Evolutionary conservation across 2,888 invertebrate genomes (phyloP).

Genomic region (Diarsia dahlii): DNA sequence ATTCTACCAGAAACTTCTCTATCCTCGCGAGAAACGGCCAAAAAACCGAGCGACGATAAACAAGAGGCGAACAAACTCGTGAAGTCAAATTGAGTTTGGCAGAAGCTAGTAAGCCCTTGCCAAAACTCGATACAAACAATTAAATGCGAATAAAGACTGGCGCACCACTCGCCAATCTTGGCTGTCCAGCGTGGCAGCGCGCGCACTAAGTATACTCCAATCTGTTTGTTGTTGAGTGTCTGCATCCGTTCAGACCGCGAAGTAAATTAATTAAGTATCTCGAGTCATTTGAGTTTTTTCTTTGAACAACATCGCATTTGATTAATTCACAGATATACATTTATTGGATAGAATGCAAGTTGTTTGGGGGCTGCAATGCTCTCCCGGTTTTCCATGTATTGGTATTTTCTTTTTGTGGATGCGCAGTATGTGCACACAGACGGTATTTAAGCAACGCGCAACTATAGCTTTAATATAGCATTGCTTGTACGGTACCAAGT

Average conservation of each 20-base stretch:
- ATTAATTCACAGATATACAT: conserved; percentile 23
- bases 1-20: conserved; percentile 36
- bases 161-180: conserved; percentile 21
- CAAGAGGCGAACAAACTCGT: conserved; percentile 47
- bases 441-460: no score
- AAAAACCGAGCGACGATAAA: conserved; percentile 40
- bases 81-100: conserved; percentile 55
- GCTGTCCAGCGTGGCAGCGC: neutral
- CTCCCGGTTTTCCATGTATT: neutral
- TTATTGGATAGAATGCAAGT: conserved; percentile 15
- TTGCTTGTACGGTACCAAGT: neutral
- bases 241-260: neutral
- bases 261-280: no score
- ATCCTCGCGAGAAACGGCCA: conserved; percentile 23
- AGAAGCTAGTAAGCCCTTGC: conserved; percentile 32
- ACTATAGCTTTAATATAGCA: neutral
- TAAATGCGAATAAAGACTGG: conserved; percentile 13
- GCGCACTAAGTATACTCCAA: conserved; percentile 2
- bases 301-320: conserved; percentile 28
- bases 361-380: conserved; percentile 3
- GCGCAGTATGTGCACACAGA: neutral
- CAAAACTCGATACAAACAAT: conserved; percentile 32
- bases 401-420: neutral
- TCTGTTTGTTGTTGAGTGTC: conserved; percentile 23
- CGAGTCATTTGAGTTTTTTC: conserved; percentile 15